Percentiles rank a stretch among this genome's conserved stretches.
Evolutionary conservation across 2,888 invertebrate species (phyloP).

Genomic region (Heliconius sara): DNA sequence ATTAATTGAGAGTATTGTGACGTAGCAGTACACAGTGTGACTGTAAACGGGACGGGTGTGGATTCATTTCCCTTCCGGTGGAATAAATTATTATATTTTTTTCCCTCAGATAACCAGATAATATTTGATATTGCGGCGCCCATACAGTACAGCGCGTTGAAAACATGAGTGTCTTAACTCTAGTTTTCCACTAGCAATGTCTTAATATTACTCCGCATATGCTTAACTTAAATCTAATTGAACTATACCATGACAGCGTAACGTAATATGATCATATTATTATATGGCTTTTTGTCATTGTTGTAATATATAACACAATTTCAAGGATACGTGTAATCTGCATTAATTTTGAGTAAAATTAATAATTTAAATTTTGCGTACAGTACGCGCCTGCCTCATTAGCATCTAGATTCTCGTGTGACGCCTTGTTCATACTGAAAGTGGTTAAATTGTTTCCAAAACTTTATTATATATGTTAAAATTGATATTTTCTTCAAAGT

Average conservation of each 20-base stretch:
- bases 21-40: too few species aligned
- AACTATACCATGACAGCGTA: background rate
- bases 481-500: background rate
- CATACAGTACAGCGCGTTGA: too few species aligned
- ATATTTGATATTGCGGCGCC: too few species aligned
- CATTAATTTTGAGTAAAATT: slow-evolving; percentile 28
- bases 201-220: too few species aligned
- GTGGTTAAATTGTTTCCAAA: slow-evolving; percentile 7
- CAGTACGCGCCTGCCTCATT: slow-evolving; percentile 35
- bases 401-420: slow-evolving; percentile 26
- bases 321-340: slow-evolving; percentile 34
- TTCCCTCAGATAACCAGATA: too few species aligned
- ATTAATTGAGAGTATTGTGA: too few species aligned
- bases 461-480: background rate
- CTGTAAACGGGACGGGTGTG: too few species aligned
- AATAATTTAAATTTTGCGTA: slow-evolving; percentile 33
- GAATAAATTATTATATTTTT: too few species aligned
- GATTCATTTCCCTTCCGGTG: background rate
- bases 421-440: slow-evolving; percentile 6
- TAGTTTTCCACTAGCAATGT: background rate
- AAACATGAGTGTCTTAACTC: background rate
- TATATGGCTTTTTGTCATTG: background rate
- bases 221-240: background rate
- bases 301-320: slow-evolving; percentile 8
- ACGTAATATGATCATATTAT: background rate